A percentile compares a stretch with the other conserved stretches of the same genome.
These are phyloP conservation scores for Myotis brandtii DNA, from an alignment of 2,113 vertebrate genomes.

Conservation along the genomic window DNA sequence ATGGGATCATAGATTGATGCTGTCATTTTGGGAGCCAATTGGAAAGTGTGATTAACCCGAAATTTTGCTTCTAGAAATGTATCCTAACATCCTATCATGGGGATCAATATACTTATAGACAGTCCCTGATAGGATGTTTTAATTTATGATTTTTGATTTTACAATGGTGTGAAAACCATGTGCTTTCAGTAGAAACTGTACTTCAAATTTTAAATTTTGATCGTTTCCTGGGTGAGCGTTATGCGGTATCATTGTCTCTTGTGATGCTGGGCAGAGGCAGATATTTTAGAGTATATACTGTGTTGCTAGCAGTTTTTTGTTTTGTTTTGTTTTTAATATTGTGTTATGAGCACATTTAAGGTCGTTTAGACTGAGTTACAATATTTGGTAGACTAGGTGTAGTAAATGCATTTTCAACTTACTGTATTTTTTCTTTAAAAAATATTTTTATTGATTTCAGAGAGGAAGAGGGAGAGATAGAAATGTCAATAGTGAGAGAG, in stretches of 20 bases:
- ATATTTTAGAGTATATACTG: not conserved
- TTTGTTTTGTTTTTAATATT: not conserved
- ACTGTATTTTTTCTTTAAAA: too few species aligned
- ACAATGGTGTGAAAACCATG: not conserved
- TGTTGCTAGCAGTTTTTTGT: not conserved
- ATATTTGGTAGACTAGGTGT: too few species aligned
- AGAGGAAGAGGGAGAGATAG: too few species aligned
- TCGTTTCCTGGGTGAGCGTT: not conserved
- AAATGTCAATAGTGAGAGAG: too few species aligned
- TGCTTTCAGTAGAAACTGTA: not conserved
- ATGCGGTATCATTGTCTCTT: not conserved
- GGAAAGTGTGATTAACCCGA: not conserved
- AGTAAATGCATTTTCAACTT: not conserved
- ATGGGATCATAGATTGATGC: accelerated
- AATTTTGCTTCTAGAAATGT: not conserved
- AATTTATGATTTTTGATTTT: not conserved
- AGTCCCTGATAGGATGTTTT: not conserved
- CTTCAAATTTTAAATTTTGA: not conserved
- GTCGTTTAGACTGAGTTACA: not conserved
- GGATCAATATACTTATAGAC: not conserved
- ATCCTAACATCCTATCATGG: not conserved
- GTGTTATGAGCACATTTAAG: not conserved
- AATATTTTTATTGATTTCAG: too few species aligned
- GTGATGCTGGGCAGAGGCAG: not conserved
- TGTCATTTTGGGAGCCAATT: not conserved